Evolutionary conservation across 2,888 invertebrate species (phyloP).

Genomic region (Epirrhoe tristata): DNA sequence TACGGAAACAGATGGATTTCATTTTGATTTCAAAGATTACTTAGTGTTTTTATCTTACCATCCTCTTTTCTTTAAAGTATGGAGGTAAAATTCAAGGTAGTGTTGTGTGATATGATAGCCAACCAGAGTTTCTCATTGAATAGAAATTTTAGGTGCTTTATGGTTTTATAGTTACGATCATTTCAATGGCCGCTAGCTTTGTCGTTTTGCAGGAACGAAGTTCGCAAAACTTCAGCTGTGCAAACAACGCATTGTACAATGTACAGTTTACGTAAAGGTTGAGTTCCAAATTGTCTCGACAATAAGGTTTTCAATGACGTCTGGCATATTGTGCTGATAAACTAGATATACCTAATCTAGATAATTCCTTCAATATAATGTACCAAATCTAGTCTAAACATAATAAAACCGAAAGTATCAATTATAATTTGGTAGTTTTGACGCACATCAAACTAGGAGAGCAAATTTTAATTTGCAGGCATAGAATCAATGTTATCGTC

Average conservation of each 20-base stretch:
- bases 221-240: slow-evolving; percentile 19
- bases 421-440: neutral
- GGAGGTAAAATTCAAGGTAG: too few relatives aligned
- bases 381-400: too few relatives aligned
- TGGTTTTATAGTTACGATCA: slow-evolving; percentile 13
- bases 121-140: slow-evolving; percentile 9
- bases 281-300: too few relatives aligned
- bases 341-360: too few relatives aligned
- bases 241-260: slow-evolving; percentile 12
- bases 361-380: too few relatives aligned
- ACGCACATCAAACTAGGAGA: neutral
- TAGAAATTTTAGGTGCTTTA: slow-evolving; percentile 21
- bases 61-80: too few relatives aligned
- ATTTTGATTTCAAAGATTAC: too few relatives aligned
- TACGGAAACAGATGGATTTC: too few relatives aligned
- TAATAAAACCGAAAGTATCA: neutral
- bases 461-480: neutral
- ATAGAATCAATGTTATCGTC: neutral
- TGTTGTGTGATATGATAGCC: too few relatives aligned
- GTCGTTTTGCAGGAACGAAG: slow-evolving; percentile 8
- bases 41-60: too few relatives aligned
- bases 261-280: neutral
- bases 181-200: slow-evolving; percentile 24
- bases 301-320: too few relatives aligned
- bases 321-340: too few relatives aligned